phyloP scores from a whole-genome alignment of 2,888 invertebrate species.

The Steinernema scapterisci region DNA sequence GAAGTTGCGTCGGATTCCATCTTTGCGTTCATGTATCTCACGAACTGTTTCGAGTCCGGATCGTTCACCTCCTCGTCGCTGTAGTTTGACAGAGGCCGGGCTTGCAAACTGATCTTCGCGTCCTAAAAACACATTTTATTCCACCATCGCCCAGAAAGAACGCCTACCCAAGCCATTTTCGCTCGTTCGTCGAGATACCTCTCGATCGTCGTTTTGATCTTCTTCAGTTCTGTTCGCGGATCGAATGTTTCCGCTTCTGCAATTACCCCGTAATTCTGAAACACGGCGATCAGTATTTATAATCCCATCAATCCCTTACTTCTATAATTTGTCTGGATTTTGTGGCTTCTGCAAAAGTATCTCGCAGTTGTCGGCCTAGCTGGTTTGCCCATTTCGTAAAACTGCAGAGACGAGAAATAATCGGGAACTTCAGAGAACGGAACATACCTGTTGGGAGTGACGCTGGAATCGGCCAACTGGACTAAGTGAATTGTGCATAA shows the following conservation, averaged over 20 bases:
- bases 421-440: not conserved
- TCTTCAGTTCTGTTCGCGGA: constrained; percentile 57
- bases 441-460: constrained; percentile 24
- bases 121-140: constrained; percentile 46
- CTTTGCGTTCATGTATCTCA: constrained; percentile 54
- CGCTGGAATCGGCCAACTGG: constrained; percentile 3
- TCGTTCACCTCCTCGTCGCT: constrained; percentile 52
- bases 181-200: constrained; percentile 58
- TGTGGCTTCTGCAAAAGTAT: constrained; percentile 53
- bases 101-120: constrained; percentile 63
- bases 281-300: not conserved
- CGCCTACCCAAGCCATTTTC: constrained; percentile 61
- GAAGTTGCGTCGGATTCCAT: constrained; percentile 39
- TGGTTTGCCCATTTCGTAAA: constrained; percentile 51
- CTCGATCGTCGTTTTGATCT: constrained; percentile 59
- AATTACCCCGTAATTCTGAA: constrained; percentile 49
- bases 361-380: constrained; percentile 49
- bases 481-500: constrained; percentile 28
- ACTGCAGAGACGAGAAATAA: constrained; percentile 37
- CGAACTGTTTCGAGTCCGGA: constrained; percentile 56
- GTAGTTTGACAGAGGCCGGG: constrained; percentile 42
- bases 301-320: constrained; percentile 38
- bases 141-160: not conserved
- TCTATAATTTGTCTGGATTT: constrained; percentile 54
- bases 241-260: constrained; percentile 63